Evolutionary conservation across 2,888 invertebrate species (phyloP), one percentile per base, ranked within the genome.

Genomic region (Epistrophe grossulariae): DNA sequence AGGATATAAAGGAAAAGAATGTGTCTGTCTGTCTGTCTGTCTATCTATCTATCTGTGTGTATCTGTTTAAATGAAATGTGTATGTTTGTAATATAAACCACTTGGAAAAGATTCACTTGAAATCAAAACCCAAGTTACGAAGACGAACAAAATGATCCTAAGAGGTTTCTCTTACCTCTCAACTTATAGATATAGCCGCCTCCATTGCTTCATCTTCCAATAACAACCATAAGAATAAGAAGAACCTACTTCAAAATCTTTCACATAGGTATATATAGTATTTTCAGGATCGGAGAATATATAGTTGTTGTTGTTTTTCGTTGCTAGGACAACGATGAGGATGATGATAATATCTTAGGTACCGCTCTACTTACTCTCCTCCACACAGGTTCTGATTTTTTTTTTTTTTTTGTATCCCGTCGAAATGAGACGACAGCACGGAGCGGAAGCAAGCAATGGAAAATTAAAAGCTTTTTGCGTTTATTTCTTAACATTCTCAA

Each of bases 401-500:
- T 70, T 45, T 45, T 71, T 74, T 17, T 35, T 31, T 24, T 24
- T 70, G 19, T 40, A 55, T 40, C 40, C 17, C 59, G 52, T 70
- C 38, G 45, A 52, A 76, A 80, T 76, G 84, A 40, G 71, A 81
- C 48, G 80, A 72, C 60, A 71, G 84, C 84, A 77, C 60, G 81
- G 68, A 84, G 76, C 84, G 84, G 81, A 84, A 84, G 77, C 80
- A 84, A 71, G 84, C 84, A 77, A 77, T 84, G 80, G 77, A 84
- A 84, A 84, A 84, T 84, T 84, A 84, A 84, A 84, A 84, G 84
- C 84, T 84, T 84, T 84, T 84, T 84, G 64, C 77, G 72, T 77
- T 84, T 77, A 68, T 72, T 59, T 78, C 72, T 57, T 52, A 17
- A 40, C 68, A 68, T 68, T 68, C 35, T 50, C 5, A 11, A 66